Evolutionary conservation across 1,140 invertebrate species (phyloP), one percentile per base, ranked within the genome.

Genomic region (Zaprionus davidi): DNA sequence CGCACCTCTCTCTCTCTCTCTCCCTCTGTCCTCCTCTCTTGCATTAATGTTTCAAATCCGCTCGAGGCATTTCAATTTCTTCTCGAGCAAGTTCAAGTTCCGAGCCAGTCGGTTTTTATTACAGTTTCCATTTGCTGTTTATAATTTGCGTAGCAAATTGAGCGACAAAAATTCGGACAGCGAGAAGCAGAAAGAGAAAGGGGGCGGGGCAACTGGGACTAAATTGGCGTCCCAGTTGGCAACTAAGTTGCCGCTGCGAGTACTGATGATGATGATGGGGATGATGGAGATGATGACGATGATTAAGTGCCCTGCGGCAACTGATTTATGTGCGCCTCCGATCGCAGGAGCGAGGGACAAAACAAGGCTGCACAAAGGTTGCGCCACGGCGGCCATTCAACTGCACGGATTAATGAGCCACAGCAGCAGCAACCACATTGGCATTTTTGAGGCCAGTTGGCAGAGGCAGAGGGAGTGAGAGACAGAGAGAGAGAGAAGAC

Each of bases 81-180:
- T 4, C 34, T 11, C n/a, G 20, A 57, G 7, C 17, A 58, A 58
- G 38, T 81, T 84, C 58, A 81, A 84, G 71, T 76, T 81, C 4
- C 22, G 15, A 38, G n/a, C 26, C 12, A 12, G 17, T 36, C 58
- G 68, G 58, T 71, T 76, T 78, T 78, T 69, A 79, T 85, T 79
- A 84, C 82, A 67, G 67, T 71, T 87, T 77, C 73, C 85, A 85
- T 85, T 88, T 73, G 73, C 71, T 90, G 85, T 85, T 81, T 85
- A 88, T 90, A 88, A 88, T 88, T 88, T 88, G 78, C 74, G 72
- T 74, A 81, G 76, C 82, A 90, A 88, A 90, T 90, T 85, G 85
- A 76, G 82, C 81, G 72, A 68, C 78, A 76, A 76, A 76, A 85
- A 85, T 90, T 81, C 76, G 79, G 85, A 76, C 83, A 80, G 79